phyloP scores from a whole-genome alignment of 2,113 vertebrate species.

The Sakesphorus luctuosus region DNA sequence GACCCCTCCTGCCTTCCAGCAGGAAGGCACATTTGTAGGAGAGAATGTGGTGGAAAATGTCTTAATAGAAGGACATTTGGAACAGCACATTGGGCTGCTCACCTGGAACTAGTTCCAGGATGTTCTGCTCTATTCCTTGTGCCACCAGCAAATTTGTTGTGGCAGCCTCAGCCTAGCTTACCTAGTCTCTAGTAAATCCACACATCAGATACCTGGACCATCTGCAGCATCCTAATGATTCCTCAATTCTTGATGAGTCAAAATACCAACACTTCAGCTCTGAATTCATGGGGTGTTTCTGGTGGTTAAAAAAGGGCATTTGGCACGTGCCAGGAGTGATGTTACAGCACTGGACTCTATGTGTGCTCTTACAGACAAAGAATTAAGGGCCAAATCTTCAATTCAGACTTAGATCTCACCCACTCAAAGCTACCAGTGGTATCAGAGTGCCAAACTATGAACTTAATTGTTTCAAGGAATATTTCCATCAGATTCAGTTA shows the following conservation, averaged over 20 bases:
- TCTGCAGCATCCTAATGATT: not conserved
- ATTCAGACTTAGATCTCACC: not conserved
- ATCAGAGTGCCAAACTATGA: not conserved
- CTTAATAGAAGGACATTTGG: not conserved
- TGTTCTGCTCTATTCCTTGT: not conserved
- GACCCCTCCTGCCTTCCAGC: no score
- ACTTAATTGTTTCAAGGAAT: not conserved
- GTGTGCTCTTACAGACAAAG: not conserved
- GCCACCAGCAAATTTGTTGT: not conserved
- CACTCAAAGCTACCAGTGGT: not conserved
- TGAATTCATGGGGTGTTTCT: not conserved
- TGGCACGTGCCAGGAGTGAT: not conserved
- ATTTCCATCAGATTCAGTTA: not conserved
- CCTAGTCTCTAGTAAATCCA: not conserved
- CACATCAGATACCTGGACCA: not conserved
- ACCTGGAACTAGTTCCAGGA: not conserved
- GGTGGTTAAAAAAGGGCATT: not conserved
- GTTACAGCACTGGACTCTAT: not conserved
- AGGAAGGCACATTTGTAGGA: conserved; percentile 15
- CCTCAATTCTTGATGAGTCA: not conserved
- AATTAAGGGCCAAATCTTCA: not conserved
- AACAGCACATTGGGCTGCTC: not conserved
- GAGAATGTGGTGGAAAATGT: not conserved
- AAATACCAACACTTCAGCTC: not conserved
- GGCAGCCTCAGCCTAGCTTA: not conserved